Base-by-base conservation (phyloP, 2,797 vertebrate species). In the Holocentrus rufus region DNA sequence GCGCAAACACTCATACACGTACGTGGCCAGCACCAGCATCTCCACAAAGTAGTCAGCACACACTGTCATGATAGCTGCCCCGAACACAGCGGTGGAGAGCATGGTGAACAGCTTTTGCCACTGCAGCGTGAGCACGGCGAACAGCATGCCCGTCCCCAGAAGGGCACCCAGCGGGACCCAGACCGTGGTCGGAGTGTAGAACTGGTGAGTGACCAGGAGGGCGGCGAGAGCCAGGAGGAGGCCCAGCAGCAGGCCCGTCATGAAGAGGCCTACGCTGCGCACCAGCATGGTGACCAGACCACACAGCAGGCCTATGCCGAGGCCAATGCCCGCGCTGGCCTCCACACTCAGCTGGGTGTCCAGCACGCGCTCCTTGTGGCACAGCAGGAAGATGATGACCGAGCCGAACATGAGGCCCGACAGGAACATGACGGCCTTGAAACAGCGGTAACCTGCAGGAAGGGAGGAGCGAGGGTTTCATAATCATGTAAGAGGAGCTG, bases 351-450 rank as follows among this genome's bases (percentile, higher is more conserved):
- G 92, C 90, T 95, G 94, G 1, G 94, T 95, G 92, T 96, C 95
- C 89, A 96, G 90, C 34, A 96, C 93, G 0, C 93, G 92, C 81
- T 97, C 95, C 87, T 95, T 95, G 89, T 97, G 94, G 91, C 96
- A 97, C 56, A 97, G 92, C 74, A 96, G 85, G 91, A 97, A 97
- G 88, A 96, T 96, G 83, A 96, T 91, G 77, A 93, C 86, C 0
- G 96, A 95, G 81, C 96, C 96, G 0, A 96, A 95, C 86, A 97
- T 95, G 78, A 97, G 94, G 18, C 96, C 95, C 0, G 95, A 96
- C 59, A 97, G 93, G 90, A 97, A 97, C 95, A 97, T 96, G 77
- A 96, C 93, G 11, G 96, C 96, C 88, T 96, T 97, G 93, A 97
- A 97, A 87, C 96, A 97, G 86, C 95, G 94, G 80, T 96, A 97